These are phyloP conservation scores for Drosophila picticornis DNA, from an alignment of 2,888 invertebrate genomes.

Conservation along the genomic window DNA sequence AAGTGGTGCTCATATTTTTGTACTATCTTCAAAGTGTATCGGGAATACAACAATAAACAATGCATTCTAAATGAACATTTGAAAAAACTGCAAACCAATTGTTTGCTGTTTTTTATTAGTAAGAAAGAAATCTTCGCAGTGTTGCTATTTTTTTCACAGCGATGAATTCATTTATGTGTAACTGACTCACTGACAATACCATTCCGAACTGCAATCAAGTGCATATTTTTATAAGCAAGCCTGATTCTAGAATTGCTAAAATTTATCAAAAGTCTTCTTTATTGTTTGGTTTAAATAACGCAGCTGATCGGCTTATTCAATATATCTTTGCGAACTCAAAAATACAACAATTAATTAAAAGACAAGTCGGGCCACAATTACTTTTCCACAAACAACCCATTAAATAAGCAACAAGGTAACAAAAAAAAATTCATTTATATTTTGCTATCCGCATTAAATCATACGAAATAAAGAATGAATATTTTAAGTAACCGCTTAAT, in stretches of 20 bases:
- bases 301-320: neutral
- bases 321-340: neutral
- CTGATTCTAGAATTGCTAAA: no score
- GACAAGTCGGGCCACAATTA: neutral
- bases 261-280: no score
- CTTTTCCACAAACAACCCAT: neutral
- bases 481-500: neutral
- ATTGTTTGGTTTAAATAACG: no score
- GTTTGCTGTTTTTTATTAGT: no score
- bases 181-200: no score
- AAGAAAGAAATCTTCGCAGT: no score
- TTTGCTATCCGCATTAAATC: neutral
- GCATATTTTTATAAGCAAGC: no score
- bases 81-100: neutral
- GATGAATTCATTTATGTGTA: no score
- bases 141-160: neutral
- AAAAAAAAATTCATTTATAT: neutral
- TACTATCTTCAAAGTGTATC: no score
- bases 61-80: neutral
- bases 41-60: neutral
- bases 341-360: neutral
- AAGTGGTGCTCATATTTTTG: neutral
- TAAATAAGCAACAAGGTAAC: neutral
- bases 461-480: neutral
- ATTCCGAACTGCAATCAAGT: accelerated